Evolutionary conservation across 2,888 invertebrate genomes (phyloP).

Genomic region (Dynastes maya): DNA sequence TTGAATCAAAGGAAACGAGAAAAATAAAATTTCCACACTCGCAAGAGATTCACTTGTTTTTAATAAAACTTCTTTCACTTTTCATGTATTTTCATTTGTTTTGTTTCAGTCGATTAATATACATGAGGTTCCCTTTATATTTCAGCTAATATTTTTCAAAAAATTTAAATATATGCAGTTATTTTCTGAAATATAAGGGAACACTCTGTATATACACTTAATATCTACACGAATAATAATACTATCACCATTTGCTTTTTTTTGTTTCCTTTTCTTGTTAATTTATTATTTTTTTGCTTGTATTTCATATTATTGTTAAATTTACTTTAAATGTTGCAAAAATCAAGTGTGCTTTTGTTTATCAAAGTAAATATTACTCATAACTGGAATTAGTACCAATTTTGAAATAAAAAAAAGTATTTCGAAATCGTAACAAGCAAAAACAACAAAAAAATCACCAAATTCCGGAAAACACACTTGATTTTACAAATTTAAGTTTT

Average conservation of each 20-base stretch:
- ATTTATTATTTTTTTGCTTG: constrained; percentile 4
- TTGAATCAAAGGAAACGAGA: too few species aligned
- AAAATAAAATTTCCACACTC: too few species aligned
- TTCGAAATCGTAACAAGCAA: neutral
- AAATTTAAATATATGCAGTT: too few species aligned
- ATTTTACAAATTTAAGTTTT: neutral
- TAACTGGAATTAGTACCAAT: neutral
- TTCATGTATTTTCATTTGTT: too few species aligned
- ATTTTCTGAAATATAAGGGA: too few species aligned
- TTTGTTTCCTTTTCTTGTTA: constrained; percentile 4
- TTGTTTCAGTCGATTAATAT: too few species aligned
- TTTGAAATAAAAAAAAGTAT: neutral
- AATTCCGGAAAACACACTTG: neutral
- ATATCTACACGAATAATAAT: constrained; percentile 23
- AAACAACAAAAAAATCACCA: neutral
- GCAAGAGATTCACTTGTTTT: too few species aligned
- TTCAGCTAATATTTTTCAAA: too few species aligned
- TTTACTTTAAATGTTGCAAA: neutral
- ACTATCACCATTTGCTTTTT: constrained; percentile 43
- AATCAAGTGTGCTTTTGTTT: neutral
- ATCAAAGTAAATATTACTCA: too few species aligned
- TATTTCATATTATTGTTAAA: neutral
- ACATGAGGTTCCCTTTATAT: too few species aligned
- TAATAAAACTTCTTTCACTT: too few species aligned
- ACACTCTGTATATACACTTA: neutral